Base-by-base conservation (phyloP, 30 jellyfish, hydroid and myxozoan genomes). In the Aurelia aurita complex sp. Pacific region DNA sequence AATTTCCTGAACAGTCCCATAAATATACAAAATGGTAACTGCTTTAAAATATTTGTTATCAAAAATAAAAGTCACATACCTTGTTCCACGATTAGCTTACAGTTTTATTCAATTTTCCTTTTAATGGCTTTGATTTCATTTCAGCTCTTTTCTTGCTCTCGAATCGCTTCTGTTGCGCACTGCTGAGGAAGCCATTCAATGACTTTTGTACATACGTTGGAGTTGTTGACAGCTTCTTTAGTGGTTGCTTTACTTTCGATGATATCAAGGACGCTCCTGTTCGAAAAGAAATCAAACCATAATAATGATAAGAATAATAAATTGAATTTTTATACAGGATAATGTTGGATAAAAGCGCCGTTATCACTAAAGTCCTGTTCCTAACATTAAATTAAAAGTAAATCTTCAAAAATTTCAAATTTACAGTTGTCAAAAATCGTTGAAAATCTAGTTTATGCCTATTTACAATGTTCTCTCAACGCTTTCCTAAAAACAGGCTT, bases 181-280 rank as follows among this genome's bases (percentile, higher is more conserved):
- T 38, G 57, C 87, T 77, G 53, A 77, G 87, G 46, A 77, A 77
- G 2, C 87, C 87, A 68, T 65, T 77, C 29, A 77, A 42, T 3
- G 77, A 12, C 43, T 77, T 77, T 52, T 34, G 77, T 1, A 10
- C 35, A 40, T 53, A 10, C 2, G 66, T 13, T 29, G 87, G 16
- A 19, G 64, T 40, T 52, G 66, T 7, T 61, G 57, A 46, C 57
- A 46, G 57, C 57, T 46, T 46, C 12, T 59, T 13, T 53, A 40
- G 17, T 23, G 77, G 87, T 65, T 29, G 14, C 36, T 34, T 33
- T 8, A 77, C 69, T 34, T 34, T 62, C 6, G 87, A 16, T 61
- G 87, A 77, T 77, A 61, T 43, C 65, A 62, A 38, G 11, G 87
- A 77, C 57, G 75, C 61, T 51, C 77, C 87, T 77, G 40, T 15